Conservation (phyloP, 2,888 invertebrate species). For the Ernsta delagoae region DNA sequence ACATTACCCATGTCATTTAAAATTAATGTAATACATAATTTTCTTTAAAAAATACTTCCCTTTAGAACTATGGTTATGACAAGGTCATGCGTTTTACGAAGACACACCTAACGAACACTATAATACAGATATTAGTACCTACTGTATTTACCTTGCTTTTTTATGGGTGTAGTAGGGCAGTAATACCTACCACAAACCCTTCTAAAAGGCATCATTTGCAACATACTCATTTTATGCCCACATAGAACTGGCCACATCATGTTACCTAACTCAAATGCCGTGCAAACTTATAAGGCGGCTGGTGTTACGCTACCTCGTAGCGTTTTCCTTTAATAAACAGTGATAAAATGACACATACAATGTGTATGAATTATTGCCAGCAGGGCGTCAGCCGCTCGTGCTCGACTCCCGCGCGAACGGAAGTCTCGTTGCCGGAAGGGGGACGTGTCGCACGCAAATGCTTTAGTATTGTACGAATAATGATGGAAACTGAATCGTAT, state of each 20-base stretch:
- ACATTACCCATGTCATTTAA: too few species aligned
- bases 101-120: too few species aligned
- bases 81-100: too few species aligned
- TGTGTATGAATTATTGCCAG: conserved; percentile 25
- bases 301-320: conserved; percentile 2
- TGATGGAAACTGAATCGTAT: conserved; percentile 2
- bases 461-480: conserved; percentile 9
- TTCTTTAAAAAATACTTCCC: too few species aligned
- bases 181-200: too few species aligned
- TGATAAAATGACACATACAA: conserved; percentile 22
- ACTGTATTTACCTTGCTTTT: too few species aligned
- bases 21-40: too few species aligned
- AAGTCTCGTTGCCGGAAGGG: conserved; percentile 7
- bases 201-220: too few species aligned
- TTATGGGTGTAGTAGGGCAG: too few species aligned
- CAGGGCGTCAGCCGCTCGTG: conserved; percentile 30
- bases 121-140: too few species aligned
- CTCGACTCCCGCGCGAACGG: conserved; percentile 10
- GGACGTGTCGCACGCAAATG: conserved; percentile 32
- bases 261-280: conserved; percentile 1
- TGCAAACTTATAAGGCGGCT: conserved; percentile 2
- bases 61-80: too few species aligned
- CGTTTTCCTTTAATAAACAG: conserved; percentile 29
- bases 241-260: not conserved
- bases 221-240: too few species aligned